A percentile compares a stretch with the other conserved stretches of the same genome.
These are phyloP conservation scores for Sorex araneus DNA, from an alignment of 2,113 vertebrate genomes.

Conservation along the genomic window DNA sequence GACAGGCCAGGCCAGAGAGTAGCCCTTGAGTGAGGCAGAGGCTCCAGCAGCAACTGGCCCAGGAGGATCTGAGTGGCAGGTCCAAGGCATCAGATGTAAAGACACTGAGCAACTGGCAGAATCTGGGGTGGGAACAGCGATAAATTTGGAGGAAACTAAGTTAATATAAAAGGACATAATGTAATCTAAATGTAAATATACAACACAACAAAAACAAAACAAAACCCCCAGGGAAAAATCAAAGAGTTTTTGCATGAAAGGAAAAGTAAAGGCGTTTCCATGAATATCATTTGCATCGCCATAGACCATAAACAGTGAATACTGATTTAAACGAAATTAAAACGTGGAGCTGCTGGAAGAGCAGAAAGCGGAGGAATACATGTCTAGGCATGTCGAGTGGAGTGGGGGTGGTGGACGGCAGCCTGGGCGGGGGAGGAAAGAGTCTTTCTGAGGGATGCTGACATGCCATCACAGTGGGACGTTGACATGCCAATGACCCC, in stretches of 20 bases:
- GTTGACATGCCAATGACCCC: background rate
- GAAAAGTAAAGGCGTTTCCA: constrained; percentile 67
- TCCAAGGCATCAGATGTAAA: background rate
- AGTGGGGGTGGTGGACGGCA: rapidly evolving
- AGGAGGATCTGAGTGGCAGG: background rate
- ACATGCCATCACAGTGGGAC: too few species aligned
- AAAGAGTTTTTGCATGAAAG: constrained; percentile 51
- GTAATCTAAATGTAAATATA: constrained; percentile 79
- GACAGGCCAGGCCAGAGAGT: background rate
- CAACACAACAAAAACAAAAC: constrained; percentile 65
- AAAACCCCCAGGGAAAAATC: constrained; percentile 59
- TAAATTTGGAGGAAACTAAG: constrained; percentile 67
- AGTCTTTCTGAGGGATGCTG: background rate
- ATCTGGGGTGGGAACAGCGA: background rate
- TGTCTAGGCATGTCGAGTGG: background rate
- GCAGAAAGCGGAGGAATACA: constrained; percentile 3
- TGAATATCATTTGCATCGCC: constrained; percentile 68
- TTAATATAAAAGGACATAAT: constrained; percentile 70
- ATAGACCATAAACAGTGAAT: constrained; percentile 71
- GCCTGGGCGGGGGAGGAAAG: background rate
- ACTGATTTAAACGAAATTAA: constrained; percentile 72
- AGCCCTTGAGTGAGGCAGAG: background rate
- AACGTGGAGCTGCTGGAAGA: constrained; percentile 54
- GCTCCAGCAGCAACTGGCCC: background rate
- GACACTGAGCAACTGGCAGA: background rate